These are phyloP conservation scores for Apostichopus parvimensis DNA, from an alignment of 35 echinoderm and acorn worm species.

Conservation along the genomic window DNA sequence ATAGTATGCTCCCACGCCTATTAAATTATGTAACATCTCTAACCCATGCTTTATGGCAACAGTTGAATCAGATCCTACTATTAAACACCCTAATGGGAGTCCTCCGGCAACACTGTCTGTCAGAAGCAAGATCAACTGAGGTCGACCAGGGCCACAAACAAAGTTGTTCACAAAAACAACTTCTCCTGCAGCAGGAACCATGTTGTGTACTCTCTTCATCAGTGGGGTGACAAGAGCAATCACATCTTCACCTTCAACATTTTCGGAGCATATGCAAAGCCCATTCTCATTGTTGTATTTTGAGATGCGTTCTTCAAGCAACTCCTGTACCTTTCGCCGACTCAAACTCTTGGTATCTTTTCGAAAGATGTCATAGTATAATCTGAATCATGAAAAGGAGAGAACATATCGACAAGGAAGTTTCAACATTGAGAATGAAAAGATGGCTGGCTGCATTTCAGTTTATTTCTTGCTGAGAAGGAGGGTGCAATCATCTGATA, in stretches of 20 bases:
- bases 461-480: too few relatives aligned
- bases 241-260: constrained; percentile 4
- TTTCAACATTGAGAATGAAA: too few relatives aligned
- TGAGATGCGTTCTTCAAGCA: constrained; percentile 8
- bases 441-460: too few relatives aligned
- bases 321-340: constrained; percentile 26
- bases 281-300: constrained; percentile 50
- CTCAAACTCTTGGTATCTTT: constrained; percentile 33
- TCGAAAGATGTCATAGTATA: constrained; percentile 47
- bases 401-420: too few relatives aligned
- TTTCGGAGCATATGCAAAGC: not conserved
- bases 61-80: constrained; percentile 8
- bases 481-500: too few relatives aligned
- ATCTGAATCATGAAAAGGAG: constrained; percentile 12
- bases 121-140: constrained; percentile 41
- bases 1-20: constrained; percentile 24
- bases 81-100: constrained; percentile 45
- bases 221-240: constrained; percentile 48
- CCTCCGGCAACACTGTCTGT: constrained; percentile 44
- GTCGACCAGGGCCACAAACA: not conserved
- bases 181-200: not conserved
- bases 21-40: constrained; percentile 10
- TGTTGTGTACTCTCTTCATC: constrained; percentile 37
- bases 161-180: constrained; percentile 25
- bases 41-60: constrained; percentile 1